phyloP scores from a whole-genome alignment of 2,797 vertebrate genomes.

The Leuciscus waleckii region DNA sequence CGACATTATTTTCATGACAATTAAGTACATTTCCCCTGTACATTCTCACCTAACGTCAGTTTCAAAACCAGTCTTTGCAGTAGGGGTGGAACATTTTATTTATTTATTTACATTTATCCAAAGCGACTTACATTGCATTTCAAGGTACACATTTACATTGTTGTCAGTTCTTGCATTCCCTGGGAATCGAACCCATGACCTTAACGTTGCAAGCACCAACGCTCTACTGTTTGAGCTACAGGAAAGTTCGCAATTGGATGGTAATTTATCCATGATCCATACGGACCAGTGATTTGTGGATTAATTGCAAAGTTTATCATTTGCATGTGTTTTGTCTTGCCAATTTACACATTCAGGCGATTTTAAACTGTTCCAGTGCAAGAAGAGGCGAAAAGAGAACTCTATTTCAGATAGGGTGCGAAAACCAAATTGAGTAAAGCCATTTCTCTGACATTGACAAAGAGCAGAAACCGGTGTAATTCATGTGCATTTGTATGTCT shows the following conservation, averaged over 20 bases:
- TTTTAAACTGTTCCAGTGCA: neutral
- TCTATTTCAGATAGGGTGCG: no score
- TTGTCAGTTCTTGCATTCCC: no score
- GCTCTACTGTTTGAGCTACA: no score
- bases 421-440: neutral
- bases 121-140: no score
- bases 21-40: neutral
- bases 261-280: neutral
- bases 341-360: neutral
- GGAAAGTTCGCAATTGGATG: no score
- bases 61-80: neutral
- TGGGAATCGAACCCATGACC: no score
- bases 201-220: no score
- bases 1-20: neutral
- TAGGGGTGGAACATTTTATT: no score
- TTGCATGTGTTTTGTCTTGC: neutral
- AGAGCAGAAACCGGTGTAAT: neutral
- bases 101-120: no score
- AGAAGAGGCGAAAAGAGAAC: neutral
- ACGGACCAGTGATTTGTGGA: neutral
- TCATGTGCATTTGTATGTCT: neutral
- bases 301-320: neutral
- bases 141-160: no score
- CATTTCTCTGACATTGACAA: neutral
- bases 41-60: neutral